These are phyloP conservation scores for Tribolium madens DNA, from an alignment of 1,140 invertebrate species.

Conservation along the genomic window DNA sequence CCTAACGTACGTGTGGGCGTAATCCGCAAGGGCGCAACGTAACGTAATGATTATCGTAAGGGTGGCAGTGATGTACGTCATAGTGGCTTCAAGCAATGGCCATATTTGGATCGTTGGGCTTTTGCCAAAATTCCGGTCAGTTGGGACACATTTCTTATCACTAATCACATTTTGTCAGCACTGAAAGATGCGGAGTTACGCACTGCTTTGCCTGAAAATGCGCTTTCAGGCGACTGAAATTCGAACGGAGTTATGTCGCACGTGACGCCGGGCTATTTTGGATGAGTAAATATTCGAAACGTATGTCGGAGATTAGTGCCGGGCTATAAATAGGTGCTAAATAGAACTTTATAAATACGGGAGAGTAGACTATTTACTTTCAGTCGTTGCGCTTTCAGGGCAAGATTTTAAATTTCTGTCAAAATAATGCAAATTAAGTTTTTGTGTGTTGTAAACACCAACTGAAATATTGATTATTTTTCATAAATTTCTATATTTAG, in stretches of 20 bases:
- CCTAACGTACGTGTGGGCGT: slow-evolving; percentile 38
- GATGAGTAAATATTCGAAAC: slow-evolving; percentile 55
- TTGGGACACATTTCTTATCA: neutral
- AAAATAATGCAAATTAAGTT: too few relatives aligned
- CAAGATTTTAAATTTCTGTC: too few relatives aligned
- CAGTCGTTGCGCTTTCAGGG: slow-evolving; percentile 21
- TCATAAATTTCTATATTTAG: too few relatives aligned
- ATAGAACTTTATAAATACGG: slow-evolving; percentile 52
- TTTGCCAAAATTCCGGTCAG: slow-evolving; percentile 13
- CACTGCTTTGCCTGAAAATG: slow-evolving; percentile 4
- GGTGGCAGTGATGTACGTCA: slow-evolving; percentile 24
- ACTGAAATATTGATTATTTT: too few relatives aligned
- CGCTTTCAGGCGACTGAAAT: slow-evolving; percentile 3
- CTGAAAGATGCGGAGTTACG: neutral
- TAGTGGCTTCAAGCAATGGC: neutral
- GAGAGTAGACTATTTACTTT: slow-evolving; percentile 45
- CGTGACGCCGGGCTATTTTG: slow-evolving; percentile 54
- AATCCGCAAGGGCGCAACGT: neutral
- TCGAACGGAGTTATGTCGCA: slow-evolving; percentile 10
- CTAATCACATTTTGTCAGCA: neutral
- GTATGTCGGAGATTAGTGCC: slow-evolving; percentile 49
- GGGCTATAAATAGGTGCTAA: slow-evolving; percentile 58
- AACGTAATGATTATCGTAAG: slow-evolving; percentile 17
- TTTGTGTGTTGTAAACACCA: too few relatives aligned
- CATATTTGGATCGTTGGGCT: neutral